A percentile compares a stretch with the other conserved stretches of the same genome.
phyloP scores from a whole-genome alignment of 2,113 vertebrate species.

The Sceloporus undulatus region DNA sequence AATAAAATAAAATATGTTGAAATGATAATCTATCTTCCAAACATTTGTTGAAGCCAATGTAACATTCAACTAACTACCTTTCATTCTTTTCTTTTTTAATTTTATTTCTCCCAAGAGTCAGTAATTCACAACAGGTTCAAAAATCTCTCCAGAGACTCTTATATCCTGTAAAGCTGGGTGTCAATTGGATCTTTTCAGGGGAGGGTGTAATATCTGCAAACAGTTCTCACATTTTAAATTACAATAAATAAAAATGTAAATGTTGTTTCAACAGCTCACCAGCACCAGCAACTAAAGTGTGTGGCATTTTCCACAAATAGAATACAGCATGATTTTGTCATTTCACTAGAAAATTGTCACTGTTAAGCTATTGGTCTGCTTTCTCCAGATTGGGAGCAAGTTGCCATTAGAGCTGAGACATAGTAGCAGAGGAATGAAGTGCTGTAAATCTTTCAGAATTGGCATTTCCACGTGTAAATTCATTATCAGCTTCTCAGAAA shows the following conservation, averaged over 20 bases:
- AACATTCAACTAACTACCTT: rapidly evolving
- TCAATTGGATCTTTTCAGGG: background rate
- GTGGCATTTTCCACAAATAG: background rate
- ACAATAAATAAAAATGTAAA: background rate
- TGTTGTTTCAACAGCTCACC: background rate
- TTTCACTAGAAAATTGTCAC: background rate
- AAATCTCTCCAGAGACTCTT: background rate
- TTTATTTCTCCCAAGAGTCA: background rate
- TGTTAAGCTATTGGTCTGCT: background rate
- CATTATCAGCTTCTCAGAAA: background rate
- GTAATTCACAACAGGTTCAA: background rate
- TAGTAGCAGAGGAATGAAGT: too few species aligned
- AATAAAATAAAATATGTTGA: background rate
- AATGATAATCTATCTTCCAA: conserved; percentile 12
- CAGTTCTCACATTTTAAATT: background rate
- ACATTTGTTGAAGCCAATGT: background rate
- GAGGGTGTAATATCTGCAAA: background rate
- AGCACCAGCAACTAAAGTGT: background rate
- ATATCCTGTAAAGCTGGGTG: background rate
- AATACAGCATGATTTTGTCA: background rate
- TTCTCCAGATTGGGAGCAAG: background rate
- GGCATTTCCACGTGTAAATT: background rate
- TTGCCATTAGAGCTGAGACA: background rate
- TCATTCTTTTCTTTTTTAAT: background rate
- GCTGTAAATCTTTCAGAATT: background rate